Percentiles rank a stretch among this genome's conserved stretches.
These are phyloP conservation scores for Lates calcarifer DNA, from an alignment of 2,113 vertebrate genomes.

Conservation along the genomic window DNA sequence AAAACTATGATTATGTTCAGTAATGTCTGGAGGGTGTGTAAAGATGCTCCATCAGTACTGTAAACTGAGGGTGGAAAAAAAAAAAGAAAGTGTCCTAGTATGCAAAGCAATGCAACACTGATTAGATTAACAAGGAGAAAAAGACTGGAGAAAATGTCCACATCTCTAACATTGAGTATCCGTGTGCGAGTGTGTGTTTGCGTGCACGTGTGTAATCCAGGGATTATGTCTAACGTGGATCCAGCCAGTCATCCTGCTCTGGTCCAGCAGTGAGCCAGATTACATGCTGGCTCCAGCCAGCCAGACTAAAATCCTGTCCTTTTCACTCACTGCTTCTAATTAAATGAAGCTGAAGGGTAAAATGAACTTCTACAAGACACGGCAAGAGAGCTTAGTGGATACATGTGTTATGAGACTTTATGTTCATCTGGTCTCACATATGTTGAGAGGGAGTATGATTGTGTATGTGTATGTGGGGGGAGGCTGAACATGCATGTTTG, in stretches of 20 bases:
- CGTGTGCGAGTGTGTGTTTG: constrained; percentile 24
- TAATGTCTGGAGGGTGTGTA: neutral
- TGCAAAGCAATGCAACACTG: neutral
- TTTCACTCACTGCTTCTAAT: constrained; percentile 78
- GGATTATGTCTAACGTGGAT: constrained; percentile 62
- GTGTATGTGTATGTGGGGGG: constrained; percentile 24
- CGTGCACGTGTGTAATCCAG: constrained; percentile 60
- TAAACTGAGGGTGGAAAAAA: neutral
- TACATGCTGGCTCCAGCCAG: constrained; percentile 65
- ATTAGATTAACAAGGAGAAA: constrained; percentile 17
- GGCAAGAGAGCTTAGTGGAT: constrained; percentile 44
- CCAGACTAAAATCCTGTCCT: constrained; percentile 72
- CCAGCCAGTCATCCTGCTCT: constrained; percentile 61
- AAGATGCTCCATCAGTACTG: neutral
- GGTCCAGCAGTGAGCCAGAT: constrained; percentile 65
- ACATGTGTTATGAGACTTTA: constrained; percentile 18
- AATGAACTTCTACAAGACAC: constrained; percentile 65
- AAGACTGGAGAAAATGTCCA: neutral
- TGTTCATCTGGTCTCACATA: constrained; percentile 43
- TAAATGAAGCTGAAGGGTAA: constrained; percentile 76
- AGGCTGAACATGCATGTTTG: neutral
- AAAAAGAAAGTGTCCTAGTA: neutral
- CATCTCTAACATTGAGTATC: constrained; percentile 39
- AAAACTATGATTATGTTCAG: neutral
- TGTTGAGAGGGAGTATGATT: constrained; percentile 22